A percentile compares a stretch with the other conserved stretches of the same genome.
Evolutionary conservation across 2,113 vertebrate species (phyloP).

Genomic region (Cololabis saira): DNA sequence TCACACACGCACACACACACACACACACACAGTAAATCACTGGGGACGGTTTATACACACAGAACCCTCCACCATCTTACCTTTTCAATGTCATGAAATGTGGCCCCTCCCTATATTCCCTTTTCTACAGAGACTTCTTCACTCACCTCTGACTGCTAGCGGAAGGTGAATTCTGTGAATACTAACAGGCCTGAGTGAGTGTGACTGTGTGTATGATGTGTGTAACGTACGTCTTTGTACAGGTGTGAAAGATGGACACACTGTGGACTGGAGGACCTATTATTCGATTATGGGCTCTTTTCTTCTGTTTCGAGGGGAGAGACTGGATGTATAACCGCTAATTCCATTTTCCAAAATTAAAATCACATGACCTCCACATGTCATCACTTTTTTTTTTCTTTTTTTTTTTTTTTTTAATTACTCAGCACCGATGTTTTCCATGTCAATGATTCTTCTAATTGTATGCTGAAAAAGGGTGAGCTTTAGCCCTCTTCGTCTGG

Average conservation of each 20-base stretch:
- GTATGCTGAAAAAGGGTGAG: slow-evolving; percentile 52
- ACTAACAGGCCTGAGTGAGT: slow-evolving; percentile 60
- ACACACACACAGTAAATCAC: slow-evolving; percentile 33
- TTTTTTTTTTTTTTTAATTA: slow-evolving; percentile 41
- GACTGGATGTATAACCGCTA: slow-evolving; percentile 39
- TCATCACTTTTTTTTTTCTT: slow-evolving; percentile 34
- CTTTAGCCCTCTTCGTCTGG: slow-evolving; percentile 31
- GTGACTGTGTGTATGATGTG: slow-evolving; percentile 9
- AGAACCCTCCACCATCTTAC: slow-evolving; percentile 44
- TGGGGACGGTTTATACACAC: slow-evolving; percentile 56
- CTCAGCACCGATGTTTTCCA: slow-evolving; percentile 44
- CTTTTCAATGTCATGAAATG: slow-evolving; percentile 52
- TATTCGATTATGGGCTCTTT: slow-evolving; percentile 43
- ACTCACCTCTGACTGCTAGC: slow-evolving; percentile 43
- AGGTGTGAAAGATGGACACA: slow-evolving; percentile 63
- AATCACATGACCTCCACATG: slow-evolving; percentile 27
- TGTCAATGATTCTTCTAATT: slow-evolving; percentile 62
- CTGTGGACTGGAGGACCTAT: slow-evolving; percentile 71
- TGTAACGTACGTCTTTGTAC: slow-evolving; percentile 63
- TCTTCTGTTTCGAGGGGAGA: slow-evolving; percentile 29
- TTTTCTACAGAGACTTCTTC: slow-evolving; percentile 72
- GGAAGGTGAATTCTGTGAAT: slow-evolving; percentile 69
- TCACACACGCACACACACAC: slow-evolving; percentile 18
- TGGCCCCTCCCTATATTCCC: slow-evolving; percentile 32
- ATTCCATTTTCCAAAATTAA: slow-evolving; percentile 52